phyloP scores from a whole-genome alignment of 2,113 vertebrate genomes.

The Notarius quadriscutis region DNA sequence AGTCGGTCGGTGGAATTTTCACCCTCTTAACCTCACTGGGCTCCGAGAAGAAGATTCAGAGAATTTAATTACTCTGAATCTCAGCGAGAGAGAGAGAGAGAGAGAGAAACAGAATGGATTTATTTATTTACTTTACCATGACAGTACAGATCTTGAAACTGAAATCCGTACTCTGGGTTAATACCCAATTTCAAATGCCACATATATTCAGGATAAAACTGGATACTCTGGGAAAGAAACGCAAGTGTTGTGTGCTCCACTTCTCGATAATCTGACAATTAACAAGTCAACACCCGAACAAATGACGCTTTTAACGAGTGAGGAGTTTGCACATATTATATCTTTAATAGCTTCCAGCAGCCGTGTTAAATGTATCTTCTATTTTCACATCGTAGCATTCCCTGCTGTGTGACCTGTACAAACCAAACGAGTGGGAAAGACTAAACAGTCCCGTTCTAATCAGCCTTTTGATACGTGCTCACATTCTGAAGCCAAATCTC shows the following conservation, averaged over 20 bases:
- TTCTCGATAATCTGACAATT: conserved; percentile 49
- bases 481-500: conserved; percentile 42
- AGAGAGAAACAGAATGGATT: conserved; percentile 27
- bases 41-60: conserved; percentile 27
- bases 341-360: conserved; percentile 17
- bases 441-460: conserved; percentile 19
- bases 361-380: conserved; percentile 13
- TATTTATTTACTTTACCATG: conserved; percentile 49
- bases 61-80: conserved; percentile 52
- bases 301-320: conserved; percentile 46
- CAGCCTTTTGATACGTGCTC: conserved; percentile 24
- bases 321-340: conserved; percentile 21
- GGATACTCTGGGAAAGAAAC: conserved; percentile 48
- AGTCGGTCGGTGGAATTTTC: conserved; percentile 32
- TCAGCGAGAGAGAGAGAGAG: conserved; percentile 37
- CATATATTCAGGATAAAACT: conserved; percentile 47
- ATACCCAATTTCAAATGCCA: conserved; percentile 58
- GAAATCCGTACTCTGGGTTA: conserved; percentile 48
- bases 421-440: conserved; percentile 3
- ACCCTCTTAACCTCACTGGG: conserved; percentile 17
- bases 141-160: conserved; percentile 41
- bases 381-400: conserved; percentile 28
- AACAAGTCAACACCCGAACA: conserved; percentile 51
- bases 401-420: background rate
- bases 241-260: conserved; percentile 41